Evolutionary conservation across 2,888 invertebrate species (phyloP).

Genomic region (Mythimna impura): DNA sequence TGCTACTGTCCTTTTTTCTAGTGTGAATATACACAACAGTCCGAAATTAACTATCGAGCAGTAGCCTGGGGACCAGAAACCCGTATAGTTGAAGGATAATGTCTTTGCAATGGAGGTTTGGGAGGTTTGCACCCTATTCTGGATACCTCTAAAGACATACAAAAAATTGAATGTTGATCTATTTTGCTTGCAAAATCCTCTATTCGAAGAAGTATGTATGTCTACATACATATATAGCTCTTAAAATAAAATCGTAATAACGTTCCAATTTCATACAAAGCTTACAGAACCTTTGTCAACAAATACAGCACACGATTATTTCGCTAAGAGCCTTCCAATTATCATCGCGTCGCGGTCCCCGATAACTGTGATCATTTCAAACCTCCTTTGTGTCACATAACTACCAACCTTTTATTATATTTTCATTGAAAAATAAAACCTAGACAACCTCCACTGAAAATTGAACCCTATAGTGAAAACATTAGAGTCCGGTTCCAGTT

Average conservation of each 20-base stretch:
- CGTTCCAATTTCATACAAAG: constrained; percentile 30
- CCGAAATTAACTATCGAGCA: no score
- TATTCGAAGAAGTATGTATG: not conserved
- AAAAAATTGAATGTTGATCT: no score
- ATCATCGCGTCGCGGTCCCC: constrained; percentile 30
- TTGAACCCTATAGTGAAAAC: not conserved
- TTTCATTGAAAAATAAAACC: constrained; percentile 48
- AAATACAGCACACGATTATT: constrained; percentile 38
- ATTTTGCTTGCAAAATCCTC: not conserved
- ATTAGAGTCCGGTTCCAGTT: constrained; percentile 21
- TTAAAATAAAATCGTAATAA: constrained; percentile 23
- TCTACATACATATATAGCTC: not conserved
- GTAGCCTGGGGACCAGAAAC: no score
- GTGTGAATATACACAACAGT: no score
- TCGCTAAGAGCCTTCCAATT: constrained; percentile 55
- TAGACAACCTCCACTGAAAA: not conserved
- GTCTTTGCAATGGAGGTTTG: no score
- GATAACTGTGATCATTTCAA: constrained; percentile 44
- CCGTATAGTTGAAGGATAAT: no score
- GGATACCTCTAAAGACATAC: no score
- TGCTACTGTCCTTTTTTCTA: no score
- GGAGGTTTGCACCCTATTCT: no score
- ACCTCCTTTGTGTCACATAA: constrained; percentile 29
- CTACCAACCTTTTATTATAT: constrained; percentile 38
- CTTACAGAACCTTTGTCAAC: constrained; percentile 26